Base-by-base conservation (phyloP, 2,888 invertebrate genomes). In the Caenorhabditis afra region DNA sequence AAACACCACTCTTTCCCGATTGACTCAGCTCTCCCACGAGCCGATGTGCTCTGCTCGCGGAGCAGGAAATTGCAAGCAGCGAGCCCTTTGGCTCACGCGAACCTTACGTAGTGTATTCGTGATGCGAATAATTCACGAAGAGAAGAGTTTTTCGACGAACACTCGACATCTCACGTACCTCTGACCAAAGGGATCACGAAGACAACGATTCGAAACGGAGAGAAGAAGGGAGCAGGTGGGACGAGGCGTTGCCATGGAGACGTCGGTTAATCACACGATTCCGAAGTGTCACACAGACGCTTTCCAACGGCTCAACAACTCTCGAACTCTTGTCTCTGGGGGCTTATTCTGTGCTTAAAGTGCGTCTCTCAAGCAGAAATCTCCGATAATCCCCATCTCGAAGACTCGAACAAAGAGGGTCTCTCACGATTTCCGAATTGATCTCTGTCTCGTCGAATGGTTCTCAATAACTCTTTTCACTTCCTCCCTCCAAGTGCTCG, bases 21-120 rank as follows among this genome's bases (percentile, higher is more conserved):
- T 14, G 12, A 14, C 41, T 41, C 41, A 41, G 11, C 41, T 49
- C 41, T 49, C 35, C 20, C 55, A 4, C 29, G 18, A 37, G 39
- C 16, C n/a, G 39, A 39, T 70, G 62, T 70, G 70, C 70, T 65
- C 58, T 65, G 73, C 20, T 65, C 73, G 29, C 12, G 44, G 37
- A 61, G 37, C 44, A 44, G n/a, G 29, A 73, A 50, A 35, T 7
- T 29, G 41, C 58, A 23, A 10, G 39, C 11, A 41, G 29, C 44
- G 59, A 70, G 53, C 29, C 29, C 62, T 70, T 70, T 73, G 14
- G 64, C 64, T 62, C 73, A 73, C 65, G 65, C 65, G 47, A 61
- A 67, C 67, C 20, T 41, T 73, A 73, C 65, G 64, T 73, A 64
- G 65, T 73, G 65, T 59, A 68, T 68, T 68, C 61, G 16, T 45